phyloP scores from a whole-genome alignment of 1,140 invertebrate species.

The Oedothorax gibbosus region DNA sequence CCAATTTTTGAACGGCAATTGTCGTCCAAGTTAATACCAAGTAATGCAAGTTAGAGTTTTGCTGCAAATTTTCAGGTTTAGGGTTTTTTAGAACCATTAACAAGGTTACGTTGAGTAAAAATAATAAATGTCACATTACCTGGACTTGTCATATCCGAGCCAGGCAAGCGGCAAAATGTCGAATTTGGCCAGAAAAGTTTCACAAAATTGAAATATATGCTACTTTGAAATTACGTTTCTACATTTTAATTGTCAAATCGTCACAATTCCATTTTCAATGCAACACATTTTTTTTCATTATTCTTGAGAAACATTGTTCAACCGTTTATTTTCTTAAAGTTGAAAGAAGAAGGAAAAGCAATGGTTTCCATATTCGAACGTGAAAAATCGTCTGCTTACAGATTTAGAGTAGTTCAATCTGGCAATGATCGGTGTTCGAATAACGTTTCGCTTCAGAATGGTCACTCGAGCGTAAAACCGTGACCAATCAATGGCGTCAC shows the following conservation, averaged over 20 bases:
- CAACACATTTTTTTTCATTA: neutral
- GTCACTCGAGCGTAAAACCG: conserved; percentile 28
- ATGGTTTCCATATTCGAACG: conserved; percentile 30
- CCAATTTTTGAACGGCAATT: too few species aligned
- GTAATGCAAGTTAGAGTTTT: too few species aligned
- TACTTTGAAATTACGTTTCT: too few species aligned
- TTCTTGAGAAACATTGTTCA: conserved; percentile 7
- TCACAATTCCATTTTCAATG: neutral
- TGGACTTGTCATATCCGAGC: conserved; percentile 59
- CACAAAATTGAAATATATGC: too few species aligned
- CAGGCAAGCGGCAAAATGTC: neutral
- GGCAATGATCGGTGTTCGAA: conserved; percentile 49
- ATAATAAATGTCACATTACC: conserved; percentile 19
- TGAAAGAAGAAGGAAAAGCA: conserved; percentile 19
- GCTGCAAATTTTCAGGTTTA: too few species aligned
- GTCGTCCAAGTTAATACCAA: too few species aligned
- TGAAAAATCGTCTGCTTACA: conserved; percentile 48
- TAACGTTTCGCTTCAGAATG: conserved; percentile 52
- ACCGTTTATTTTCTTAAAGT: neutral
- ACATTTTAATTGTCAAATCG: too few species aligned
- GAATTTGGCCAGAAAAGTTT: too few species aligned
- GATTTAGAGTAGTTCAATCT: conserved; percentile 44
- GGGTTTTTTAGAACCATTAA: too few species aligned
- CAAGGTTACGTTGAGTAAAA: too few species aligned
- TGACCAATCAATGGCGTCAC: conserved; percentile 39